Conservation (phyloP, 2,888 invertebrate genomes). For the Griposia aprilina region DNA sequence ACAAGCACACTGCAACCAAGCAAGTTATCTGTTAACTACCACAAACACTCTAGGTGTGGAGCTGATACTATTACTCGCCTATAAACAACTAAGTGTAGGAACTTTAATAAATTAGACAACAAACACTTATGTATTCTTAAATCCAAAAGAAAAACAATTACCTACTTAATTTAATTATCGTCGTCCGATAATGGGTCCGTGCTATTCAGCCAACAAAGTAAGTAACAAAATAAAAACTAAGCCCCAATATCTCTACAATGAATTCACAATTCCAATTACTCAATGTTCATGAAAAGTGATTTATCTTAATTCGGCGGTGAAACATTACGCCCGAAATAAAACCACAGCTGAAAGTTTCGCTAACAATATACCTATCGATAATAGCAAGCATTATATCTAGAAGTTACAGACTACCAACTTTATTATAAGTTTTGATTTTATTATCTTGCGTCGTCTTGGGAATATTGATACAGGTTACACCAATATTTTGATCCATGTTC, state of each 20-base stretch:
- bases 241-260: conserved; percentile 39
- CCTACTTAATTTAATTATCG: conserved; percentile 39
- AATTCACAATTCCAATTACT: conserved; percentile 58
- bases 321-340: conserved; percentile 43
- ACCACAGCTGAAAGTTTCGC: conserved; percentile 37
- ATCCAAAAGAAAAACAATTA: conserved; percentile 38
- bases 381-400: conserved; percentile 12
- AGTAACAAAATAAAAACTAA: conserved; percentile 36
- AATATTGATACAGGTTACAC: conserved; percentile 36
- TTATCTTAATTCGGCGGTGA: conserved; percentile 44
- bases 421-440: conserved; percentile 45
- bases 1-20: conserved; percentile 46
- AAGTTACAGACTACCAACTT: conserved; percentile 13
- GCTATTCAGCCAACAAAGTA: conserved; percentile 15
- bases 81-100: background rate
- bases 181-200: conserved; percentile 13
- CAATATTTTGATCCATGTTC: background rate
- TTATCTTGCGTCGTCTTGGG: conserved; percentile 14
- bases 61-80: conserved; percentile 7
- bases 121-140: conserved; percentile 14
- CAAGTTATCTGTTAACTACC: conserved; percentile 41
- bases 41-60: conserved; percentile 20
- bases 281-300: conserved; percentile 56
- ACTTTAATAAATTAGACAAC: conserved; percentile 25
- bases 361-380: conserved; percentile 23